These are phyloP conservation scores for Mesaphorura yosii DNA, from an alignment of 1,140 invertebrate genomes.

Conservation along the genomic window DNA sequence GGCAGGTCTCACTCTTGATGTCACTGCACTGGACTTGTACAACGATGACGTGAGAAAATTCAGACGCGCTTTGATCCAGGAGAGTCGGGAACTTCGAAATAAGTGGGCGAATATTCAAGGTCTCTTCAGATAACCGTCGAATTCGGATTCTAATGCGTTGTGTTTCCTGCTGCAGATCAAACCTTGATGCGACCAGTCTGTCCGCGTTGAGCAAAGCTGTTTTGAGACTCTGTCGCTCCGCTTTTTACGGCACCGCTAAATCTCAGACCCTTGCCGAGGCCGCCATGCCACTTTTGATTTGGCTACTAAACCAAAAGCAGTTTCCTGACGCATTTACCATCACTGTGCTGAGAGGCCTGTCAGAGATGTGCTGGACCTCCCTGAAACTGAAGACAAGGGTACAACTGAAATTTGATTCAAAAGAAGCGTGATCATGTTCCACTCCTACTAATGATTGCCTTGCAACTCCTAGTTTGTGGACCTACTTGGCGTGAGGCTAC, in stretches of 20 bases:
- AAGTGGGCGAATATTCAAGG: neutral
- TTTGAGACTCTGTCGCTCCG: constrained; percentile 5
- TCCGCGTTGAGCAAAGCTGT: neutral
- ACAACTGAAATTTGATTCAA: too few relatives aligned
- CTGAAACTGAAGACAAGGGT: constrained; percentile 15
- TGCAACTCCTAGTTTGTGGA: neutral
- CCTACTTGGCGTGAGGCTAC: constrained; percentile 8
- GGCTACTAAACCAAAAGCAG: constrained; percentile 19
- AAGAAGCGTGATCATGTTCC: neutral
- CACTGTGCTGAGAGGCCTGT: constrained; percentile 14
- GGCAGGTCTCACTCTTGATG: constrained; percentile 8
- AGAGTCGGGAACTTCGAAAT: constrained; percentile 12
- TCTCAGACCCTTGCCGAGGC: constrained; percentile 13
- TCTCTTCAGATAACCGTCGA: neutral
- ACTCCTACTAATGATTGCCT: too few relatives aligned
- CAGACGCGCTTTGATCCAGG: constrained; percentile 13
- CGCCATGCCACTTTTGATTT: constrained; percentile 14
- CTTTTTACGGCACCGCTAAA: constrained; percentile 23
- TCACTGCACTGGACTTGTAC: constrained; percentile 24
- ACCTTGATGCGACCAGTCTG: neutral
- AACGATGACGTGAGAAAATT: constrained; percentile 23
- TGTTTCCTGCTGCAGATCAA: neutral
- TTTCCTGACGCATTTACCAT: constrained; percentile 6
- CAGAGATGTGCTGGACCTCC: constrained; percentile 19
- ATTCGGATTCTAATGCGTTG: neutral